These are phyloP conservation scores for Lagopus muta DNA, from an alignment of 2,113 vertebrate species.

Conservation along the genomic window DNA sequence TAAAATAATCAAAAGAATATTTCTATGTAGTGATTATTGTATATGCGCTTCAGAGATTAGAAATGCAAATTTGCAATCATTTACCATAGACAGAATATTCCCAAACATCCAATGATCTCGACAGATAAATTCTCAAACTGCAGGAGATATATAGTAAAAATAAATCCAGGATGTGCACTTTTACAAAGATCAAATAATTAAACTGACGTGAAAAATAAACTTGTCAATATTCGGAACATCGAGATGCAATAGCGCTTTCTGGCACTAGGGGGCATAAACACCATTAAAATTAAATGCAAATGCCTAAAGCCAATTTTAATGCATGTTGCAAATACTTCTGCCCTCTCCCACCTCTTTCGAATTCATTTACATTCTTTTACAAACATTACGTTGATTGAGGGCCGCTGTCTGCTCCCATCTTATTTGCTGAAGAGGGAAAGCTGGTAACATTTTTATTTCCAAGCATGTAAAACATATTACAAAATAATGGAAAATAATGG, in stretches of 20 bases:
- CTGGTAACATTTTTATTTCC: conserved; percentile 10
- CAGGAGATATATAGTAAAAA: not conserved
- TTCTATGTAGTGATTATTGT: not conserved
- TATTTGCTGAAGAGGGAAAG: not conserved
- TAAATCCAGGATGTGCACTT: not conserved
- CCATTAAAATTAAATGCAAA: conserved; percentile 53
- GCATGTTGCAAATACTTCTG: not conserved
- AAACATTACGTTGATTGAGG: conserved; percentile 4
- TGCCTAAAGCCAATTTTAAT: not conserved
- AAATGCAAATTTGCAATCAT: not conserved
- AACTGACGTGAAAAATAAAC: not conserved
- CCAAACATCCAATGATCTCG: not conserved
- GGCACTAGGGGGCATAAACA: conserved; percentile 77
- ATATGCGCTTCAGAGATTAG: not conserved
- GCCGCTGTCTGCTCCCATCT: not conserved
- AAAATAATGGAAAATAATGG: conserved; percentile 29
- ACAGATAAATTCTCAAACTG: not conserved
- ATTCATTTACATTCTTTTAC: conserved; percentile 42
- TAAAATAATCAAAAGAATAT: not conserved
- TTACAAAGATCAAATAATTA: not conserved
- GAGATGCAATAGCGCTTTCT: not conserved
- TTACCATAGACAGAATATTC: not conserved
- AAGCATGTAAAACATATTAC: not conserved
- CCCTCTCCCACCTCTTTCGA: conserved; percentile 11
- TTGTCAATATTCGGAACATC: not conserved